Evolutionary conservation across 1,140 invertebrate genomes (phyloP).

Genomic region (Stenopsyche tienmushanensis): DNA sequence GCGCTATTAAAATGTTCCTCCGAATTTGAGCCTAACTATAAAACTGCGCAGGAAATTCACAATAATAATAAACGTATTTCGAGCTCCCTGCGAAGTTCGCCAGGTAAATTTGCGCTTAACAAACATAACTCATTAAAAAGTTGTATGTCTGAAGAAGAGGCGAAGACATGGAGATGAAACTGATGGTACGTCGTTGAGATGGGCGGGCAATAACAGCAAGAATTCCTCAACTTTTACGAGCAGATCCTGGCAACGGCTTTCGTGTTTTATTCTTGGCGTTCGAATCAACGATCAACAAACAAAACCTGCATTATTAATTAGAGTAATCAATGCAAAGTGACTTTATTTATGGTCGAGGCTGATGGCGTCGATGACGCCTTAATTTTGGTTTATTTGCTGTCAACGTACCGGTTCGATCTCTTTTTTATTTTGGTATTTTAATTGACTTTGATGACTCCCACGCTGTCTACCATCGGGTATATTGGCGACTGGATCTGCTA

Average conservation of each 20-base stretch:
- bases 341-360: background rate
- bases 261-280: background rate
- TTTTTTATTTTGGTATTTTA: no score
- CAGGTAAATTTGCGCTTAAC: background rate
- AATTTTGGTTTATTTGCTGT: no score
- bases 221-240: constrained; percentile 15
- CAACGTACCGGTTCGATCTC: no score
- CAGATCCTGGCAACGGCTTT: background rate
- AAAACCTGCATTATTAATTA: background rate
- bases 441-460: no score
- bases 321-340: background rate
- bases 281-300: no score
- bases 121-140: constrained; percentile 38
- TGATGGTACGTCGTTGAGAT: constrained; percentile 18
- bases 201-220: constrained; percentile 9
- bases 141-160: constrained; percentile 15
- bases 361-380: background rate
- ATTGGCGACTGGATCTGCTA: no score
- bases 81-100: no score
- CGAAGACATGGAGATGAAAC: constrained; percentile 24
- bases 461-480: no score
- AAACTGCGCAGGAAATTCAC: no score
- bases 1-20: no score
- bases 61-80: background rate
- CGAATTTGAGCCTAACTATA: no score